Evolutionary conservation across 2,888 invertebrate genomes (phyloP).

Genomic region (Calameuta pallipes): DNA sequence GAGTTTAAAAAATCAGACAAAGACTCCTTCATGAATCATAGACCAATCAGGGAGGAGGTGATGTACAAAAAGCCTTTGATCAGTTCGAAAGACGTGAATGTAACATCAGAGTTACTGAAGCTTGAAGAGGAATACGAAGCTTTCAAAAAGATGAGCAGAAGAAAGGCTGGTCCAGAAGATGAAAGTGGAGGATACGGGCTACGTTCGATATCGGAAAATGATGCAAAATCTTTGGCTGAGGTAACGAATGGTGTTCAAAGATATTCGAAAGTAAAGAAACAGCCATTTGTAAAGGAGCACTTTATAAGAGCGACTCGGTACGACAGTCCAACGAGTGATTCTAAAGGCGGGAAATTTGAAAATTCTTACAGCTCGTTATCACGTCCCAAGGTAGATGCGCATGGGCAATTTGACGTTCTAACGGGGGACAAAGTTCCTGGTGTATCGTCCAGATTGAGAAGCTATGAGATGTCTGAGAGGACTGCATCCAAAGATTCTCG

Average conservation of each 20-base stretch:
- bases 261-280: background rate
- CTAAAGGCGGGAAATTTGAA: background rate
- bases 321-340: background rate
- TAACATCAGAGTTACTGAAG: constrained; percentile 28
- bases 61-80: background rate
- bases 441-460: background rate
- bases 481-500: background rate
- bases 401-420: background rate
- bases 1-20: constrained; percentile 12
- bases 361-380: background rate
- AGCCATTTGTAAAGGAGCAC: background rate
- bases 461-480: background rate
- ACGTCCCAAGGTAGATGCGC: background rate
- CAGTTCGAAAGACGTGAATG: constrained; percentile 7
- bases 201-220: background rate
- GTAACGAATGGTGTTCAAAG: background rate
- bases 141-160: constrained; percentile 16
- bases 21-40: constrained; percentile 7
- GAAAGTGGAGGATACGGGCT: background rate
- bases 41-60: background rate
- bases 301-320: background rate
- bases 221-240: constrained; percentile 13
- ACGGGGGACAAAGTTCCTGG: background rate
- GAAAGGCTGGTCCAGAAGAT: constrained; percentile 7
- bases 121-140: constrained; percentile 33